Base-by-base conservation (phyloP, 1,140 invertebrate species). In the Maniola jurtina region DNA sequence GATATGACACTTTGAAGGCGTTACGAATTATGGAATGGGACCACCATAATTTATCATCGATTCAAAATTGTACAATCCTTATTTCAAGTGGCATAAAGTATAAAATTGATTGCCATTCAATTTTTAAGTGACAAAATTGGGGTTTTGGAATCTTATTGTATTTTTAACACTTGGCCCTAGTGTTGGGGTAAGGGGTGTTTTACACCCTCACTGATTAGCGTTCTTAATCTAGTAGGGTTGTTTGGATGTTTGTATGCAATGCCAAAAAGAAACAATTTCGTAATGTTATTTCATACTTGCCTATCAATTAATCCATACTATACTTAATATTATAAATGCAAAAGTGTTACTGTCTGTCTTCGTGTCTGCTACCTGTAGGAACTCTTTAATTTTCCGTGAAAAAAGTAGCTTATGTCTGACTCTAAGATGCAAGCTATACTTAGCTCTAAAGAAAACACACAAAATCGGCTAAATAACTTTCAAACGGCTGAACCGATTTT, bases 1-100 rank as follows among this genome's bases (percentile, higher is more conserved):
- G 84, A 89, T 89, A 88, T 88, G 85, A 89, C 85, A 88, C 75
- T 80, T 86, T 80, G 79, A 84, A 87, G 87, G 85, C 87, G 87
- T 89, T 86, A 67, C 87, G 82, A 89, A 89, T 89, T 85, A 86
- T 81, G 66, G 79, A 74, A 75, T 66, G 54, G 55, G 58, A 61
- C 83, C 73, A 79, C 73, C 6, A 54, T 77, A 66, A n/a, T 60
- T 64, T 67, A 25, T 33, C 9, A 34, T 34, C 3, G 0, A 0
- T 15, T 14, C 56, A 61, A 50, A 38, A 15, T 35, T 9, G 8
- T 25, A 33, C 9, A 35, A 38, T 9, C n/a, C 62, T 70, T 73
- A 70, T 56, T 13, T 0, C 3, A 3, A n/a, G 13, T 2, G n/a
- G 3, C 0, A 33, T 77, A 83, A 54, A 61, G 69, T 72, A 16